Evolutionary conservation across 1,140 invertebrate genomes (phyloP), one percentile per base, ranked within the genome.

Genomic region (Cotesia typhae): DNA sequence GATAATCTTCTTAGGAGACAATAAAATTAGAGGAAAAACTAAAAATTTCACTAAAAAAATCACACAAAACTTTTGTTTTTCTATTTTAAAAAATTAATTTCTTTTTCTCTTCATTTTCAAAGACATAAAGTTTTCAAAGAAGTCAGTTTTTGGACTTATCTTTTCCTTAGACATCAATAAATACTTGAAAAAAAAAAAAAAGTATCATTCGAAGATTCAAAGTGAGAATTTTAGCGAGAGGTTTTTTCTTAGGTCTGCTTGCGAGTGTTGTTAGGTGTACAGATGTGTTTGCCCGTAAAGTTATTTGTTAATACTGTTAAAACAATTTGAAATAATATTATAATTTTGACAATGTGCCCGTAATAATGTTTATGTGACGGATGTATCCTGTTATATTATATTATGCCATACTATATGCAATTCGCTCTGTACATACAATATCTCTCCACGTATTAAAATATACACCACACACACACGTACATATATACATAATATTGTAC

Each of bases 191-290:
- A 64, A 1, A 63, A 51, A 36, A 51, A 36, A 47, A 53, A 28
- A 20, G 14, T 65, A n/a, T 20, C 28, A 17, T 17, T 7, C 9
- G 38, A 52, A 5, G n/a, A 82, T 84, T 85, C 83, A 82, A 82
- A 80, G 77, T 77, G 82, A 68, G 76, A 76, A 74, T 71, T 65
- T 80, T 78, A 78, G 80, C 77, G 80, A 82, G 77, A 76, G 77
- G 81, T 83, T 79, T 82, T 78, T 82, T 78, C 73, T 81, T 87
- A 87, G 85, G 81, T 83, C 83, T 86, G 84, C 85, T 79, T 85
- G 85, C 85, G 81, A 82, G 84, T 87, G 84, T 71, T 71, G 61
- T 85, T 85, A 87, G 83, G 85, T 85, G 82, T 84, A 76, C 77
- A 83, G 78, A 73, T 79, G 77, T 83, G 80, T 77, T 81, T 85